These are phyloP conservation scores for Sylvia borin DNA, from an alignment of 2,797 vertebrate genomes.

Conservation along the genomic window DNA sequence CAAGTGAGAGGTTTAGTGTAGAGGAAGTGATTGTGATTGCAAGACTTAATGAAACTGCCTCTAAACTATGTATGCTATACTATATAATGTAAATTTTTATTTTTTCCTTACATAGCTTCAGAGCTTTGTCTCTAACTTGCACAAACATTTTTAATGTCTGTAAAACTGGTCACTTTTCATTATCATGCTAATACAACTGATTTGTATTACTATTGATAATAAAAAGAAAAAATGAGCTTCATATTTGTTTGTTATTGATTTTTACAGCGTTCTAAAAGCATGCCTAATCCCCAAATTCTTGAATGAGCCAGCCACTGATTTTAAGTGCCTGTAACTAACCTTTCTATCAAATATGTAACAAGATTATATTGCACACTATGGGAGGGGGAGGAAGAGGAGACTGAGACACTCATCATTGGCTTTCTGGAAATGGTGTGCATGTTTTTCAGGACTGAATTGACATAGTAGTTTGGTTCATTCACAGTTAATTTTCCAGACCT, in stretches of 20 bases:
- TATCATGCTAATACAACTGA: slow-evolving; percentile 68
- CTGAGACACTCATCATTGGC: neutral
- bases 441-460: neutral
- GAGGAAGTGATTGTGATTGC: slow-evolving; percentile 28
- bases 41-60: slow-evolving; percentile 57
- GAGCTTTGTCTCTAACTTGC: slow-evolving; percentile 56
- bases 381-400: neutral
- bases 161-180: slow-evolving; percentile 52
- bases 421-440: neutral
- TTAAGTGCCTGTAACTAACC: neutral
- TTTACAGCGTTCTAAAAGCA: neutral
- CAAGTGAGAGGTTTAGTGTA: neutral
- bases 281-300: neutral
- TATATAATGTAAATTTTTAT: slow-evolving; percentile 6
- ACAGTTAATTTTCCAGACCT: neutral
- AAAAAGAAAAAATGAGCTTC: slow-evolving; percentile 52
- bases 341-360: neutral
- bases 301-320: neutral
- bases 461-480: neutral
- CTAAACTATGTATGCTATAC: slow-evolving; percentile 26
- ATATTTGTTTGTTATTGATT: slow-evolving; percentile 29
- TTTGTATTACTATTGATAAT: slow-evolving; percentile 72
- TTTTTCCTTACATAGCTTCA: slow-evolving; percentile 20
- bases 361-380: neutral
- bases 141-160: slow-evolving; percentile 49